Conservation (phyloP, 2,888 invertebrate genomes). For the Eupithecia inturbata region DNA sequence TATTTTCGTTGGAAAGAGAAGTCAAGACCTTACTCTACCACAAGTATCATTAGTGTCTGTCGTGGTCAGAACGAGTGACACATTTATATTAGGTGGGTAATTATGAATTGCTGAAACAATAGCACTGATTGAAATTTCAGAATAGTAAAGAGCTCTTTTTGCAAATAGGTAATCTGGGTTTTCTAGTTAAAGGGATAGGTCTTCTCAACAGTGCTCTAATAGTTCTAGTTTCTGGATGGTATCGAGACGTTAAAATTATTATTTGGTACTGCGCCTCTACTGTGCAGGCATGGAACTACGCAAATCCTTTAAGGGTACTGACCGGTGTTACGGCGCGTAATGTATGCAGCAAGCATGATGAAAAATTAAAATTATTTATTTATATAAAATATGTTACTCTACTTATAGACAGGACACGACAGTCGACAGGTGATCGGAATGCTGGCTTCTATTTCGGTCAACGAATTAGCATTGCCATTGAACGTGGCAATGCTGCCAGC, state of each 20-base stretch:
- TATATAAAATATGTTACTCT: too few species aligned
- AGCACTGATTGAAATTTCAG: neutral
- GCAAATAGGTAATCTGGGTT: neutral
- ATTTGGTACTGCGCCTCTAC: neutral
- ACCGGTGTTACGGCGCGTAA: too few species aligned
- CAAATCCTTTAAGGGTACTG: neutral
- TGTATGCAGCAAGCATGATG: too few species aligned
- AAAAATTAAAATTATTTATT: too few species aligned
- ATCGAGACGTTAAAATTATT: neutral
- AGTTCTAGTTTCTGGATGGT: neutral
- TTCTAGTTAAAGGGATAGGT: neutral
- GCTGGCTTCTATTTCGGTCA: too few species aligned
- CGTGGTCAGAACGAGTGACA: neutral
- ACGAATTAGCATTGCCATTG: too few species aligned
- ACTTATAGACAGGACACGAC: too few species aligned
- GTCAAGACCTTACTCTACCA: neutral
- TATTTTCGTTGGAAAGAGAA: neutral
- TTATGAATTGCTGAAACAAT: neutral
- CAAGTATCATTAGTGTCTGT: slow-evolving; percentile 9
- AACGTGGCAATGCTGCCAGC: too few species aligned
- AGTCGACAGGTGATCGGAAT: too few species aligned
- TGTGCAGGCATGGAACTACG: neutral
- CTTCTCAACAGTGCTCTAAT: neutral
- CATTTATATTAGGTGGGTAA: neutral
- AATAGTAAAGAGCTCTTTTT: neutral